phyloP scores from a whole-genome alignment of 2,888 invertebrate genomes.

The Rhogogaster chlorosoma region DNA sequence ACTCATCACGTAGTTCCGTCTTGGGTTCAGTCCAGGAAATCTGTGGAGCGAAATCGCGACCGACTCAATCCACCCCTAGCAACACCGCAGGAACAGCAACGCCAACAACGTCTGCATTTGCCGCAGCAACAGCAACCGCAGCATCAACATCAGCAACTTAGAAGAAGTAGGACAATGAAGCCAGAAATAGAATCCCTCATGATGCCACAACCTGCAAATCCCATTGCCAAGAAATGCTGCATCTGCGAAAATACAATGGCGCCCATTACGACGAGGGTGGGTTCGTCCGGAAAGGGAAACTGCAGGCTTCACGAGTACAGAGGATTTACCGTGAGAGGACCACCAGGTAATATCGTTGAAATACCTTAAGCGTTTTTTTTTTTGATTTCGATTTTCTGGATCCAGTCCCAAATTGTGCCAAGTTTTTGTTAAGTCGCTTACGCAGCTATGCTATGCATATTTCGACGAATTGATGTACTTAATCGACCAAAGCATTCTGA shows the following conservation, averaged over 20 bases:
- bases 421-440: not conserved
- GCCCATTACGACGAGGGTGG: constrained; percentile 46
- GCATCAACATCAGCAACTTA: constrained; percentile 21
- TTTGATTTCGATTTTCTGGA: not conserved
- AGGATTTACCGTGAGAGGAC: constrained; percentile 57
- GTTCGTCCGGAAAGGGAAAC: constrained; percentile 56
- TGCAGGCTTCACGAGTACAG: constrained; percentile 62
- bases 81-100: constrained; percentile 4
- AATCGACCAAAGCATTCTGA: not conserved
- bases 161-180: constrained; percentile 52
- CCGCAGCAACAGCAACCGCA: not conserved
- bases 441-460: not conserved
- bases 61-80: not conserved
- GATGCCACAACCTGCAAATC: constrained; percentile 54
- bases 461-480: not conserved
- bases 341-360: constrained; percentile 60
- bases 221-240: constrained; percentile 60
- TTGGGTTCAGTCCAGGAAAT: constrained; percentile 57
- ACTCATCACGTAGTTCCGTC: constrained; percentile 51
- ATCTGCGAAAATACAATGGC: constrained; percentile 62
- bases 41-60: constrained; percentile 15
- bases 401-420: not conserved
- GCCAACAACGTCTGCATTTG: not conserved
- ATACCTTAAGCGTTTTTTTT: not conserved
- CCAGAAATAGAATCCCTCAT: constrained; percentile 59